Evolutionary conservation across 1,140 invertebrate species (phyloP).

Genomic region (Brachionus koreanus): DNA sequence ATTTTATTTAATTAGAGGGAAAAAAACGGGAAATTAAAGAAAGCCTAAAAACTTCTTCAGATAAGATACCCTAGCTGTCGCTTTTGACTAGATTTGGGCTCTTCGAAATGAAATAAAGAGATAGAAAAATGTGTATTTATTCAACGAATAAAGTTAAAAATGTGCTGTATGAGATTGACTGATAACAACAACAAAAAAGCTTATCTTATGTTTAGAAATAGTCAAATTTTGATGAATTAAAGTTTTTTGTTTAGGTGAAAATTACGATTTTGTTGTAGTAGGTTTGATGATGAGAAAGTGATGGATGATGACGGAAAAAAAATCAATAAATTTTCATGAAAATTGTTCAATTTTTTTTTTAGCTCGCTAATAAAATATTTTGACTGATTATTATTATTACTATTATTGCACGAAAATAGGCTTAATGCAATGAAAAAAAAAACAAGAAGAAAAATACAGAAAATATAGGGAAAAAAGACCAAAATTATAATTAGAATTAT

Average conservation of each 20-base stretch:
- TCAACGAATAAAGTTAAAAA: no score
- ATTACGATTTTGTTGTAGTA: not conserved
- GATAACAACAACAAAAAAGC: not conserved
- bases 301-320: not conserved
- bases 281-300: not conserved
- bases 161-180: no score
- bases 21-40: not conserved
- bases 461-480: not conserved
- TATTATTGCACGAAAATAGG: not conserved
- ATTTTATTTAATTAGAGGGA: not conserved
- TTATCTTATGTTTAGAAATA: not conserved
- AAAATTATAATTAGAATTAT: not conserved
- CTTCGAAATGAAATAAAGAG: no score
- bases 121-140: no score
- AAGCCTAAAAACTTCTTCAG: not conserved
- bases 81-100: not conserved
- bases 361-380: not conserved
- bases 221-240: not conserved
- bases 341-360: not conserved
- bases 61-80: not conserved
- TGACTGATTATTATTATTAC: not conserved
- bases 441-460: not conserved
- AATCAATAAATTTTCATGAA: not conserved
- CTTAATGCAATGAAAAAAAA: not conserved
- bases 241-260: not conserved